Evolutionary conservation across 2,797 vertebrate genomes (phyloP), one percentile per base, ranked within the genome.

Genomic region (Paguma larvata): DNA sequence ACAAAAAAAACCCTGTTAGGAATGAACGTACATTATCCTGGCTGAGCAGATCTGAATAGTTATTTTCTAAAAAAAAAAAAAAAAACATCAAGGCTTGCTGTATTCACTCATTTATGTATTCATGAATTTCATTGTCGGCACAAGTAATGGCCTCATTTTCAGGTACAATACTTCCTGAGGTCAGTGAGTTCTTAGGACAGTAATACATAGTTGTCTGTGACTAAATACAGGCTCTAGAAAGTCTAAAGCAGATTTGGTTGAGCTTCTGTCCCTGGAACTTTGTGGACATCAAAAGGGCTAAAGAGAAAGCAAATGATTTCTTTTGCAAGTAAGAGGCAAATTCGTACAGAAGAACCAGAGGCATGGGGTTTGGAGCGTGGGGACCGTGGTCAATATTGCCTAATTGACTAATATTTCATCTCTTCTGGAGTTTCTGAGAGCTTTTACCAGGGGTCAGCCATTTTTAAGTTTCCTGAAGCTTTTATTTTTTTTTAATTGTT

Each of bases 381-480:
- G 5, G 46, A 51, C 68, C 62, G 16, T 0, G 16, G 51, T 27
- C 44, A 51, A 4, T 30, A 44, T 73, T 56, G 23, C 18, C 38
- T 38, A 38, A 38, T 38, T 38, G 38, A 34, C 70, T 14, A n/a
- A 41, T 48, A 19, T 75, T 75, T 94, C 65, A 73, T 79, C 41
- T 89, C 46, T 89, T 65, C 53, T 67, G 23, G 70, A 51, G 21
- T 34, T 83, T 63, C n/a, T 89, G 38, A 44, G 78, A n/a, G 53
- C 30, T 34, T 53, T 85, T 44, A n/a, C 11, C 23, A 48, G 34
- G 32, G 30, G 56, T 84, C 34, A 53, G 34, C 44, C 51, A 21
- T 67, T 83, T 89, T 56, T 53, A 79, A 68, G 8, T 95, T 84
- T 78, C 68, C 83, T 78, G 68, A 82, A 70, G 72, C 51, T 53